These are phyloP conservation scores for Lagenorhynchus albirostris DNA, from an alignment of 2,113 vertebrate genomes.

Conservation along the genomic window DNA sequence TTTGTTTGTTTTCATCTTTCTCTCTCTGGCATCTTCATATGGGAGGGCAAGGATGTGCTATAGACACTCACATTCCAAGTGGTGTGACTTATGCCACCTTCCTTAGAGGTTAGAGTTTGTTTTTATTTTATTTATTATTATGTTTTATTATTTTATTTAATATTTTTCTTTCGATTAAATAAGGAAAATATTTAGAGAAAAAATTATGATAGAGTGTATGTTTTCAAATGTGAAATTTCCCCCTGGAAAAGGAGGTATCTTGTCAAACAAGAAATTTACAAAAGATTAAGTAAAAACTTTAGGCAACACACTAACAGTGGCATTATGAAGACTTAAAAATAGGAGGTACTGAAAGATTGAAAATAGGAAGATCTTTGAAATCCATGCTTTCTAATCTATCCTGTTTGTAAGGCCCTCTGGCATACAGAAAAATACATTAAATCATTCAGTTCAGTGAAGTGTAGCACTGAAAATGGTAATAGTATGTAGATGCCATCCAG, in stretches of 20 bases:
- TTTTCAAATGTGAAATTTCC: neutral
- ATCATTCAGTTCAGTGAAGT: neutral
- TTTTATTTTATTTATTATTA: neutral
- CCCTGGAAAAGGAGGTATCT: neutral
- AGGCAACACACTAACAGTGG: neutral
- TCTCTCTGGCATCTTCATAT: neutral
- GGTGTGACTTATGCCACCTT: neutral
- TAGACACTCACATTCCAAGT: neutral
- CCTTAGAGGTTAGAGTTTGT: neutral
- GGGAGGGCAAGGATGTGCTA: neutral
- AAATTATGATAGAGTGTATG: neutral
- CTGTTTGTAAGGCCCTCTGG: neutral
- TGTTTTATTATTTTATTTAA: neutral
- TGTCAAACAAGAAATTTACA: neutral
- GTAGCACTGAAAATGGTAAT: neutral
- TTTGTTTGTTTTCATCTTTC: neutral
- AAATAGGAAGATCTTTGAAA: slow-evolving; percentile 1
- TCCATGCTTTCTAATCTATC: neutral
- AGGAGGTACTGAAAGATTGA: neutral
- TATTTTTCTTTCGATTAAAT: neutral
- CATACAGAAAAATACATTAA: neutral
- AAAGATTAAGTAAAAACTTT: neutral
- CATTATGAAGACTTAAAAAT: neutral
- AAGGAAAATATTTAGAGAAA: neutral
- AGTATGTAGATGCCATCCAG: neutral